phyloP scores from a whole-genome alignment of 2,797 vertebrate species.

The Manis crassicaudata region DNA sequence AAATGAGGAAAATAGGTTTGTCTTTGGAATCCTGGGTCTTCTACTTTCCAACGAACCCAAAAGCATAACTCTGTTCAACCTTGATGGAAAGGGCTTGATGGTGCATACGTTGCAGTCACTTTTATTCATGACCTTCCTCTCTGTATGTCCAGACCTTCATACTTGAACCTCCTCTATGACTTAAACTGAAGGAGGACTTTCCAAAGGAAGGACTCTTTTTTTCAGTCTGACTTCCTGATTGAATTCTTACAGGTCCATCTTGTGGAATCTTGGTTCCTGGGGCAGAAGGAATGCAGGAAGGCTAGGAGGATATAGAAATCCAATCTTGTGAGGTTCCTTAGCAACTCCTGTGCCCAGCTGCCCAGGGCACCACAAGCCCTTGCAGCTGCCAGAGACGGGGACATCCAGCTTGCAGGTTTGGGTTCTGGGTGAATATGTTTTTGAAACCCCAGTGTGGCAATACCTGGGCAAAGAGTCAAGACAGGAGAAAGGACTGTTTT shows the following conservation, averaged over 20 bases:
- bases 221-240: neutral
- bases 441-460: constrained; percentile 26
- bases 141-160: neutral
- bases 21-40: neutral
- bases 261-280: neutral
- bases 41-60: neutral
- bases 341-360: neutral
- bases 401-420: constrained; percentile 46
- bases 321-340: neutral
- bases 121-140: neutral
- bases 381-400: neutral
- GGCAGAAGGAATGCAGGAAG: constrained; percentile 27
- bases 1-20: neutral
- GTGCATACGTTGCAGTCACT: neutral
- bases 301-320: neutral
- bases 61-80: neutral
- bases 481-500: constrained; percentile 51
- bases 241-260: neutral
- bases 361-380: neutral
- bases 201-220: neutral
- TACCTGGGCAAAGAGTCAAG: constrained; percentile 62
- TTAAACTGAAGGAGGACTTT: neutral
- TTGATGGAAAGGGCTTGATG: neutral
- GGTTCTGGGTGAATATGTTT: constrained; percentile 40
- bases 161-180: neutral